Evolutionary conservation across 2,888 invertebrate genomes (phyloP), one percentile per base, ranked within the genome.

Genomic region (Merodon equestris): DNA sequence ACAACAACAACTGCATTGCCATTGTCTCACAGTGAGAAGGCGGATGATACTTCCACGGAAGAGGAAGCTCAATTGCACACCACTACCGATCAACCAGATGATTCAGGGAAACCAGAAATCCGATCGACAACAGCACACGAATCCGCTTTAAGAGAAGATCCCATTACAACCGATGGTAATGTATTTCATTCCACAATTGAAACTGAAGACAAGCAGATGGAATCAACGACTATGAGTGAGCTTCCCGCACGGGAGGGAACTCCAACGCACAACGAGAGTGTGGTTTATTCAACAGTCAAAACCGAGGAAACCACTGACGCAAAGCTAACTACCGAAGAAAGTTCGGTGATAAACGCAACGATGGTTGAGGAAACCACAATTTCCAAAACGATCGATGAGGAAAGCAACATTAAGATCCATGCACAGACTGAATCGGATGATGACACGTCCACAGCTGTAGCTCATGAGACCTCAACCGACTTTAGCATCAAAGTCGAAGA

Each of bases 241-340:
- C 7, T 4, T 27, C 7, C 27, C 27, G 27, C 7, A 27, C 2
- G 27, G 27, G 27, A 27, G 27, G 27, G 27, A 27, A 27, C 27
- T 27, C 27, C 27, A 27, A 27, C 27, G 27, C 27, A 4, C 7
- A 27, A 2, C 3, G 27, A 27, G 7, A 2, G 27, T 27, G 27
- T 27, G 27, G 2, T 27, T 7, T 7, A 2, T 27, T 27, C 7
- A 27, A 38, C 17, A 9, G 60, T 14, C n/a, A 66, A 56, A 14
- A 34, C 45, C 0, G 60, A 18, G n/a, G 72, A 56, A 14, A 34
- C 45, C 0, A 54, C 58, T 27, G 27, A 27, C 27, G 7, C 7
- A 7, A 27, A 27, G 27, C 3, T 27, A 27, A 27, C 27, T 4
- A 27, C 27, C 27, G 27, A 27, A 27, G 27, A 27, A 27, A 27